phyloP scores from a whole-genome alignment of 2,888 invertebrate genomes.

The Rhamnusium bicolor region DNA sequence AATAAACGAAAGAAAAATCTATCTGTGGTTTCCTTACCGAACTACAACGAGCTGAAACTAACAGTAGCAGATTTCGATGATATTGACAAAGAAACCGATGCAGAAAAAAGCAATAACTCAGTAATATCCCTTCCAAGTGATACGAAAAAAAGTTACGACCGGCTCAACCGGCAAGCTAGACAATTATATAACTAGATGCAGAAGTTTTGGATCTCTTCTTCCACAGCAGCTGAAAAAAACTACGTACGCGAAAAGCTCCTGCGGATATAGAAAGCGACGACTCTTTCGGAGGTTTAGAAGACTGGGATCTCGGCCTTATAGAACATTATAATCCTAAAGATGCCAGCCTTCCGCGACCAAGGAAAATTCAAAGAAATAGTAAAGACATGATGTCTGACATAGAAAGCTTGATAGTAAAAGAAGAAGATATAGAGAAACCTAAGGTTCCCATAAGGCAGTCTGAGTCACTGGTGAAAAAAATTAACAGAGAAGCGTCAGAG shows the following conservation, averaged over 20 bases:
- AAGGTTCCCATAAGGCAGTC: conserved; percentile 62
- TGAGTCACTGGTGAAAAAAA: conserved; percentile 65
- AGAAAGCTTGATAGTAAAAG: conserved; percentile 64
- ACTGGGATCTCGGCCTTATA: conserved; percentile 72
- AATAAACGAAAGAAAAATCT: conserved; percentile 70
- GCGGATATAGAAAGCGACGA: conserved; percentile 71
- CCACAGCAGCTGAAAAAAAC: conserved; percentile 70
- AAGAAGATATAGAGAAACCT: conserved; percentile 59
- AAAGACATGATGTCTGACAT: conserved; percentile 62
- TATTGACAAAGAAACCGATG: conserved; percentile 54
- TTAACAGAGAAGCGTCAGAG: conserved; percentile 57
- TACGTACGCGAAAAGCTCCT: conserved; percentile 63
- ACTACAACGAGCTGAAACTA: conserved; percentile 72
- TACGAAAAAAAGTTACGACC: conserved; percentile 59
- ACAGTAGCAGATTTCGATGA: conserved; percentile 63
- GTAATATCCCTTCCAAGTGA: conserved; percentile 45
- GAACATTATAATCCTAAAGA: conserved; percentile 71
- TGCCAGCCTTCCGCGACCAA: conserved; percentile 67
- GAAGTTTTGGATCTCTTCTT: conserved; percentile 71
- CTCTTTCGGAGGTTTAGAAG: conserved; percentile 71
- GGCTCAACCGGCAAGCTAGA: conserved; percentile 69
- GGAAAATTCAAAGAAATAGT: conserved; percentile 55
- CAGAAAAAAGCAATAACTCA: conserved; percentile 57
- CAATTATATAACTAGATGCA: conserved; percentile 70
- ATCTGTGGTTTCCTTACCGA: conserved; percentile 73